These are phyloP conservation scores for Danaus plexippus DNA, from an alignment of 1,140 invertebrate genomes.

Conservation along the genomic window DNA sequence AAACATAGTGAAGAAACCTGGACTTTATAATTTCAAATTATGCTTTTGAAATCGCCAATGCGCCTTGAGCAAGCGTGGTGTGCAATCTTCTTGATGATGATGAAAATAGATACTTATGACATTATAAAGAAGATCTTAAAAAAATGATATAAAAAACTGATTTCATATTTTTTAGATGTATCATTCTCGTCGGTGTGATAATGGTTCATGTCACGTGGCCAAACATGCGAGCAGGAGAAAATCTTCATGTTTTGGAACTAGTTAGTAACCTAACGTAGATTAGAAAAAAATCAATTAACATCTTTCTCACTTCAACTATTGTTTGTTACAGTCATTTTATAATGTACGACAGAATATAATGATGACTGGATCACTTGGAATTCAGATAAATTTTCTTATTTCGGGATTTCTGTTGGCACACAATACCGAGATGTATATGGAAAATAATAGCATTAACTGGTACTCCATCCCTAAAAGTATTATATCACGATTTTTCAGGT, in stretches of 20 bases:
- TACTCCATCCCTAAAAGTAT: constrained; percentile 25
- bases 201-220: background rate
- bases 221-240: background rate
- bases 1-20: too few species aligned
- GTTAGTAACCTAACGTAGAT: background rate
- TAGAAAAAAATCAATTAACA: background rate
- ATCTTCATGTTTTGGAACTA: constrained; percentile 3
- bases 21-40: too few species aligned
- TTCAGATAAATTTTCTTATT: constrained; percentile 62
- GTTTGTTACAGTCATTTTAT: constrained; percentile 2
- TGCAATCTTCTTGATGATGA: too few species aligned
- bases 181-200: constrained; percentile 6
- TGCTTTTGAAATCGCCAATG: too few species aligned
- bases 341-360: background rate
- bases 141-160: too few species aligned
- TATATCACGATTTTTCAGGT: constrained; percentile 48
- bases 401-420: constrained; percentile 56
- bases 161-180: background rate
- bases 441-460: constrained; percentile 14
- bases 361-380: constrained; percentile 7
- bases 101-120: too few species aligned
- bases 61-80: too few species aligned
- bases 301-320: background rate
- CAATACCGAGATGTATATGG: constrained; percentile 33
- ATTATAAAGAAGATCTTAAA: too few species aligned